Percentiles rank a stretch among this genome's conserved stretches.
Evolutionary conservation across 1,140 invertebrate genomes (phyloP).

Genomic region (Eubasilissa regina): DNA sequence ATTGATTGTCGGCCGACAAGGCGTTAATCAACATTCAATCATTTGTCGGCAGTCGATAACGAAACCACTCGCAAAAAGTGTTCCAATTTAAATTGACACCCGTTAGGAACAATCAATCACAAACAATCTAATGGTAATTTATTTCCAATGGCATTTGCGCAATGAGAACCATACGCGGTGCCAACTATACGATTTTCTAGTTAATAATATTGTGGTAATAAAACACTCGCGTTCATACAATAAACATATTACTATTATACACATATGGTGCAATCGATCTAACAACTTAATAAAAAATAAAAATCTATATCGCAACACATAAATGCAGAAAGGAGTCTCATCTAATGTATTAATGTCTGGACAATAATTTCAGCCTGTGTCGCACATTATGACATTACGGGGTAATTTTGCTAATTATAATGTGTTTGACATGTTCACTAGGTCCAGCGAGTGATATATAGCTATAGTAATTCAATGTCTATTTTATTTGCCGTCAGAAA

Average conservation of each 20-base stretch:
- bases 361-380: too few species aligned
- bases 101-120: slow-evolving; percentile 48
- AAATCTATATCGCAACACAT: too few species aligned
- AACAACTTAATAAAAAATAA: too few species aligned
- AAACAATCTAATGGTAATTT: slow-evolving; percentile 50
- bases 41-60: slow-evolving; percentile 41
- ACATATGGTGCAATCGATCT: too few species aligned
- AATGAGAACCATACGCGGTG: slow-evolving; percentile 20
- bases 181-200: not conserved
- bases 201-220: too few species aligned
- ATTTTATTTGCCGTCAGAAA: slow-evolving; percentile 30
- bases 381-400: not conserved
- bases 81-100: slow-evolving; percentile 47
- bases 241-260: too few species aligned
- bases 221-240: too few species aligned
- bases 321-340: too few species aligned
- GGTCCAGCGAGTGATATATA: not conserved
- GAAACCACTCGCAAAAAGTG: slow-evolving; percentile 47
- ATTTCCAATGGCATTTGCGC: slow-evolving; percentile 31
- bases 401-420: not conserved
- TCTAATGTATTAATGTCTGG: too few species aligned
- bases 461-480: slow-evolving; percentile 6
- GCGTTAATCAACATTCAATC: slow-evolving; percentile 49
- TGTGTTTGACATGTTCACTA: not conserved
- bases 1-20: slow-evolving; percentile 46